Conservation (phyloP, 2,113 vertebrate genomes). For the Myocastor coypus region DNA sequence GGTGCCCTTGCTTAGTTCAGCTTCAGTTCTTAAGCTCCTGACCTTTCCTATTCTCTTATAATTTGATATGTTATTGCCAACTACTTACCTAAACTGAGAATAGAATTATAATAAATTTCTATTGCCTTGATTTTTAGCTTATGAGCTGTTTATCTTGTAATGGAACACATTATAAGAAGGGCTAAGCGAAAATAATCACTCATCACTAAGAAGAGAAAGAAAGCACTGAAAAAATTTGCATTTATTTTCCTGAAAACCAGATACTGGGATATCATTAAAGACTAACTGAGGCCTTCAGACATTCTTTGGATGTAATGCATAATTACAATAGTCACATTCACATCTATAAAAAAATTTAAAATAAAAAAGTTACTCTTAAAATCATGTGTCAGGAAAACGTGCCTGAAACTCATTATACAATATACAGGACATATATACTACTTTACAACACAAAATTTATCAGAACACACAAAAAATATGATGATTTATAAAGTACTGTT, state of each 20-base stretch:
- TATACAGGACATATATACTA: not conserved
- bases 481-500: constrained; percentile 40
- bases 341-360: not conserved
- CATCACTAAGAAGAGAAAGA: not conserved
- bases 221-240: constrained; percentile 37
- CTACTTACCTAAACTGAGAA: not conserved
- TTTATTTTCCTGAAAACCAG: constrained; percentile 56
- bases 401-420: not conserved
- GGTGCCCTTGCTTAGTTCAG: not conserved
- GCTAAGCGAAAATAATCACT: not conserved
- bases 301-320: not conserved
- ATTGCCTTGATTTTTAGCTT: not conserved
- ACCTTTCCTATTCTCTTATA: not conserved
- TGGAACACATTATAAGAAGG: constrained; percentile 13
- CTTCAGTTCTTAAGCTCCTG: not conserved
- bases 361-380: constrained; percentile 25
- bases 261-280: constrained; percentile 30
- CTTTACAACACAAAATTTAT: constrained; percentile 11
- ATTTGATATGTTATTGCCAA: not conserved
- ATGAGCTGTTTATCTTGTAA: not conserved
- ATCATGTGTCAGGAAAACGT: constrained; percentile 17
- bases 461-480: constrained; percentile 3
- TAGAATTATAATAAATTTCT: not conserved
- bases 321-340: constrained; percentile 34
- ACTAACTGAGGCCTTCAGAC: not conserved